Evolutionary conservation across 2,797 vertebrate species (phyloP), one percentile per base, ranked within the genome.

Genomic region (Otolemur crassicaudatus): DNA sequence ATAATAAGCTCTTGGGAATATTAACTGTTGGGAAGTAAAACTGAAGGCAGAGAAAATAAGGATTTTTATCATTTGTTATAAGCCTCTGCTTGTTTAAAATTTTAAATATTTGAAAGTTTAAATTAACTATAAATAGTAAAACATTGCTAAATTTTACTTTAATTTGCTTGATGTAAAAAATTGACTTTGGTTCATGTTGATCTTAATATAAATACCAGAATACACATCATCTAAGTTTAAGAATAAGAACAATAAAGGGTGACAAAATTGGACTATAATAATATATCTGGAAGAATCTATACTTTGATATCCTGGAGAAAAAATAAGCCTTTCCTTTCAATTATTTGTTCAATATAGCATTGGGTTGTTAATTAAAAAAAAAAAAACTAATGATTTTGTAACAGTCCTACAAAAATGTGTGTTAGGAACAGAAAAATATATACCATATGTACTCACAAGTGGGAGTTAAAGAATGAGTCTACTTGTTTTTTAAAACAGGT

Each of bases 301-400:
- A 86, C 17, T 94, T 81, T 73, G 17, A 84, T 65, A 58, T 43
- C 20, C 1, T 92, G 13, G 12, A 87, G 27, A 31, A 89, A 94
- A 61, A 29, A 34, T 29, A 69, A 63, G 2, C 2, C 34, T 77
- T 94, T 67, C 22, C 49, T 83, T 94, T 37, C 61, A 82, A 85
- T 93, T 93, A 65, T 90, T 95, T 93, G 22, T 86, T 86, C 69
- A 85, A 8, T 80, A 90, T 58, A 31, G 3, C 19, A 53, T 2
- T 91, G 46, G 14, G 40, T 77, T 91, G 79, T 87, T 76, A 91
- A 80, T 79, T 82, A 84, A 81, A 60, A 88, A 22, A 89, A n/a
- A 82, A 87, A 81, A 60, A 53, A 88, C 63, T 75, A 91, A 90
- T 56, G 10, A 43, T 73, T 95, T 87, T 89, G 89, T 70, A 96